phyloP scores from a whole-genome alignment of 2,113 vertebrate genomes.

The Sebastes schlegelii region DNA sequence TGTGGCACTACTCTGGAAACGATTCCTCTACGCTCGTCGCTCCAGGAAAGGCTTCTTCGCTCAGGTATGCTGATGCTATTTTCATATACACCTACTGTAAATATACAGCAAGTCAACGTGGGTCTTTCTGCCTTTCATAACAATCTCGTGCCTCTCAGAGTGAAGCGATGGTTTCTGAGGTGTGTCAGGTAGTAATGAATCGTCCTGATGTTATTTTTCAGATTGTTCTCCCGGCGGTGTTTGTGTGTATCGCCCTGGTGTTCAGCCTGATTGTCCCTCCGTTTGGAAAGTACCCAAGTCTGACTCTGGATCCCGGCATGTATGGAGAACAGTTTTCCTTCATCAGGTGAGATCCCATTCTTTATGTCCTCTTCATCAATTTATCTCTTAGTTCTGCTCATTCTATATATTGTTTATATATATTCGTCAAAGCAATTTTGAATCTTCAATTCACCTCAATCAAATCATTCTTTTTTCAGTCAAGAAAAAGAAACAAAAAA shows the following conservation, averaged over 20 bases:
- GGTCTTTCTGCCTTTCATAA: background rate
- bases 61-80: constrained; percentile 82
- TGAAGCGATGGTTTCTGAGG: background rate
- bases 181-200: background rate
- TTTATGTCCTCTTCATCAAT: background rate
- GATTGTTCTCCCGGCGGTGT: constrained; percentile 97
- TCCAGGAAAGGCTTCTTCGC: constrained; percentile 98
- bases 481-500: background rate
- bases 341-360: constrained; percentile 86
- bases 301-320: constrained; percentile 95
- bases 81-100: background rate
- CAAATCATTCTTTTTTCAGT: background rate
- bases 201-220: constrained; percentile 76
- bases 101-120: background rate
- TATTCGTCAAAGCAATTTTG: background rate
- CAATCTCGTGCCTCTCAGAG: background rate
- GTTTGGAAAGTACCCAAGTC: constrained; percentile 95
- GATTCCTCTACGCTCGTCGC: constrained; percentile 93
- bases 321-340: constrained; percentile 96
- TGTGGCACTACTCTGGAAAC: constrained; percentile 96
- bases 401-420: background rate
- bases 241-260: constrained; percentile 96
- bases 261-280: constrained; percentile 98
- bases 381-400: background rate
- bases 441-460: background rate